phyloP scores from a whole-genome alignment of 2,113 vertebrate species.

The Brachionichthys hirsutus region DNA sequence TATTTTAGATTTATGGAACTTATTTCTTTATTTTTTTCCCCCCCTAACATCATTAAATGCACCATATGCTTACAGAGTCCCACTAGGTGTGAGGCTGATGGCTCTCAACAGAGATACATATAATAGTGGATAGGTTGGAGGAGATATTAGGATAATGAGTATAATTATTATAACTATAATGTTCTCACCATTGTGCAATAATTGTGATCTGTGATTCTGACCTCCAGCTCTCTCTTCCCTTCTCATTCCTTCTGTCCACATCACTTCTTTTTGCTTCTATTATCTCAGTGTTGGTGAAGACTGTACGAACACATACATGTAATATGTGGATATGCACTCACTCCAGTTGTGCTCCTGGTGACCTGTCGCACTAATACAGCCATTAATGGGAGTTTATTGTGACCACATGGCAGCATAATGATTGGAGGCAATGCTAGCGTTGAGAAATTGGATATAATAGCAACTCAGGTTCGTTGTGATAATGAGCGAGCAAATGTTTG shows the following conservation, averaged over 20 bases:
- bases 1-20: constrained; percentile 19
- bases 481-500: not conserved
- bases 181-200: constrained; percentile 40
- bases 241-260: constrained; percentile 16
- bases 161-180: constrained; percentile 54
- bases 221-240: constrained; percentile 34
- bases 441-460: constrained; percentile 2
- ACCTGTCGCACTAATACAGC: constrained; percentile 47
- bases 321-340: constrained; percentile 49
- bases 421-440: constrained; percentile 31
- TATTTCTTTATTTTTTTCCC: constrained; percentile 24
- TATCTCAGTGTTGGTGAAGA: not conserved
- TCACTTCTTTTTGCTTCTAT: constrained; percentile 7
- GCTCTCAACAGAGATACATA: constrained; percentile 36
- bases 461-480: constrained; percentile 20
- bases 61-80: constrained; percentile 50
- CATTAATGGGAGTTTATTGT: constrained; percentile 52
- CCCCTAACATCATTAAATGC: constrained; percentile 29
- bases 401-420: constrained; percentile 43
- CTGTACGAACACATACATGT: constrained; percentile 20
- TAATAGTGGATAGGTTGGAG: constrained; percentile 38
- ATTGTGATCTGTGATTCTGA: constrained; percentile 51
- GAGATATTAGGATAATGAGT: constrained; percentile 58
- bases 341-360: constrained; percentile 34
- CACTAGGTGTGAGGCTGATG: constrained; percentile 21